Conservation (phyloP, 2,888 invertebrate species). For the Rhagonycha fulva region DNA sequence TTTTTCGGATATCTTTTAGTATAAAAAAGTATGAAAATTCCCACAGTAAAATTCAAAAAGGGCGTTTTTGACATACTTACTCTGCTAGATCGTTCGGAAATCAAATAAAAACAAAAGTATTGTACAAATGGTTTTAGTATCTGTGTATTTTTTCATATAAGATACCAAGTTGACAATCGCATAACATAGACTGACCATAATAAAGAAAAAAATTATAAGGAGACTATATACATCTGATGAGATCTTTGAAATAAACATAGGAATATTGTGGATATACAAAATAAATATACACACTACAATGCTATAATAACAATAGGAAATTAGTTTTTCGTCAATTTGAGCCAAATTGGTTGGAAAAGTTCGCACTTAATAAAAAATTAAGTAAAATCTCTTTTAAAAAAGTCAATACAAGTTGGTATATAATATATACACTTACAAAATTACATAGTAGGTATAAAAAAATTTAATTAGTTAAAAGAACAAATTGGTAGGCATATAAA, state of each 20-base stretch:
- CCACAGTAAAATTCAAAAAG: too few species aligned
- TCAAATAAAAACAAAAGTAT: background rate
- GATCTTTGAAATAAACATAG: constrained; percentile 40
- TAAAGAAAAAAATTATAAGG: constrained; percentile 37
- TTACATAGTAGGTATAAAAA: constrained; percentile 1
- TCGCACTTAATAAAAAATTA: background rate
- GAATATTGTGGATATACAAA: constrained; percentile 32
- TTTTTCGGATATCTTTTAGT: too few species aligned
- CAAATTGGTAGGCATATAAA: constrained; percentile 6
- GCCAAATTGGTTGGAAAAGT: background rate
- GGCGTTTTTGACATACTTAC: too few species aligned
- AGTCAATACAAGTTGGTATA: background rate
- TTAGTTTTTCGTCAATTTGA: constrained; percentile 1
- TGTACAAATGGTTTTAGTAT: constrained; percentile 39
- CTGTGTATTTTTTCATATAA: constrained; percentile 51
- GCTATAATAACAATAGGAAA: constrained; percentile 14
- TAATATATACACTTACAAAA: background rate
- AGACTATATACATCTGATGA: constrained; percentile 40
- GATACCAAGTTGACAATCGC: constrained; percentile 49
- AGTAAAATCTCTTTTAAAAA: background rate
- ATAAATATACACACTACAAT: constrained; percentile 29
- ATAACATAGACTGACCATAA: constrained; percentile 54
- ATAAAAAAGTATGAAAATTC: too few species aligned
- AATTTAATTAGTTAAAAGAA: constrained; percentile 8
- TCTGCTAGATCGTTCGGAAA: too few species aligned